Evolutionary conservation across 2,113 vertebrate species (phyloP).

Genomic region (Peromyscus californicus): DNA sequence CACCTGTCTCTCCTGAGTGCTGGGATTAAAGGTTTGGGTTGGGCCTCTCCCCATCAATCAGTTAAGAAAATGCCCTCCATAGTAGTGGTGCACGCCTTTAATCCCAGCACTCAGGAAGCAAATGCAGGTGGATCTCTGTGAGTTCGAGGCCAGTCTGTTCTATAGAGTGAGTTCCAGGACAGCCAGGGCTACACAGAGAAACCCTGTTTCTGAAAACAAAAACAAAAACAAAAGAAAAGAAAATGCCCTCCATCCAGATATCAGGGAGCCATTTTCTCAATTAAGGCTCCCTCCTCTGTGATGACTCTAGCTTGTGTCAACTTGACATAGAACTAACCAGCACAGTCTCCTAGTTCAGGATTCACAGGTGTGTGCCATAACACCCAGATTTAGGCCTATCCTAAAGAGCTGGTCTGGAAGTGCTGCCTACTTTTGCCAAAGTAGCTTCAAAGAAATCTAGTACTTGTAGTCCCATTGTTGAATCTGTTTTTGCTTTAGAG

Average conservation of each 20-base stretch:
- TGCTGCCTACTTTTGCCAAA: neutral
- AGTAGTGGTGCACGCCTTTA: no score
- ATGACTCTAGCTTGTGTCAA: neutral
- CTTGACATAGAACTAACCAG: neutral
- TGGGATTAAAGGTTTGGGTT: neutral
- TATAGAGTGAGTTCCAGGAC: no score
- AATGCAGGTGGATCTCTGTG: no score
- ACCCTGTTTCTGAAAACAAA: no score
- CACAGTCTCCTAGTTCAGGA: neutral
- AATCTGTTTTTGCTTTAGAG: neutral
- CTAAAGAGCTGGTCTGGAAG: neutral
- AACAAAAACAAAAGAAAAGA: no score
- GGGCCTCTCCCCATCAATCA: neutral
- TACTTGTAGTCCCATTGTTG: neutral
- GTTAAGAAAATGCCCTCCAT: neutral
- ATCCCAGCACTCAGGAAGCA: no score
- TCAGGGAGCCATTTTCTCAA: neutral
- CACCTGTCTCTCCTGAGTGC: no score
- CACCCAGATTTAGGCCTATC: neutral
- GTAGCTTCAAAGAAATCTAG: slow-evolving; percentile 34
- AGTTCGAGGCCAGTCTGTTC: no score
- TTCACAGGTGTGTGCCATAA: neutral
- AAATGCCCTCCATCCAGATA: neutral
- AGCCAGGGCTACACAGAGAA: no score
- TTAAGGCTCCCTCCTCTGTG: neutral